Evolutionary conservation across 1,140 invertebrate genomes (phyloP).

Genomic region (Lasaia peninsularis): DNA sequence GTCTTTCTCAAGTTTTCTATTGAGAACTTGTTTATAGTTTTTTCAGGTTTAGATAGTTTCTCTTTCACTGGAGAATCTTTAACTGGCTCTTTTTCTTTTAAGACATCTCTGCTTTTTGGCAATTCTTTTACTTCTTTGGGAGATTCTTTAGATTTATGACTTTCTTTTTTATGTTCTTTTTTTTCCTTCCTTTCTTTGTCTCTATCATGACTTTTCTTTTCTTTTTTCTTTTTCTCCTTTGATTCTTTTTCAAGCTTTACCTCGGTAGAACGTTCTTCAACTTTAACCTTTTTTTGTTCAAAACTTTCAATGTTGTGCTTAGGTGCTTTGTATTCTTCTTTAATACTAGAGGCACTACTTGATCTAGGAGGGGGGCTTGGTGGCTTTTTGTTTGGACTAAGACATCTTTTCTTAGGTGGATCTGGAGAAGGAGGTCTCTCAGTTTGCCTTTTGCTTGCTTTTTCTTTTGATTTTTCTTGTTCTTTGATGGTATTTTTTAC

Average conservation of each 20-base stretch:
- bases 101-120: conserved; percentile 68
- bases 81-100: conserved; percentile 57
- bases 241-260: conserved; percentile 59
- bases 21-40: conserved; percentile 64
- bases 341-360: conserved; percentile 65
- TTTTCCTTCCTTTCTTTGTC: conserved; percentile 77
- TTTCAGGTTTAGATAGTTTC: conserved; percentile 61
- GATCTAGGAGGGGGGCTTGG: conserved; percentile 63
- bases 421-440: conserved; percentile 72
- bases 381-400: conserved; percentile 75
- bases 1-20: conserved; percentile 71
- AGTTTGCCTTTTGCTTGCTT: conserved; percentile 68
- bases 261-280: conserved; percentile 60
- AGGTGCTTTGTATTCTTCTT: conserved; percentile 67
- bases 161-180: conserved; percentile 77
- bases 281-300: conserved; percentile 66
- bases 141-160: conserved; percentile 70
- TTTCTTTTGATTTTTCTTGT: conserved; percentile 79
- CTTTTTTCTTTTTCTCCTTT: conserved; percentile 75
- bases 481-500: conserved; percentile 80
- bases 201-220: conserved; percentile 74
- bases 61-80: conserved; percentile 69
- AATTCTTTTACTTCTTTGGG: conserved; percentile 72
- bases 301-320: conserved; percentile 63
- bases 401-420: conserved; percentile 78